Evolutionary conservation across 2,797 vertebrate species (phyloP).

Genomic region (Poecile montanus): DNA sequence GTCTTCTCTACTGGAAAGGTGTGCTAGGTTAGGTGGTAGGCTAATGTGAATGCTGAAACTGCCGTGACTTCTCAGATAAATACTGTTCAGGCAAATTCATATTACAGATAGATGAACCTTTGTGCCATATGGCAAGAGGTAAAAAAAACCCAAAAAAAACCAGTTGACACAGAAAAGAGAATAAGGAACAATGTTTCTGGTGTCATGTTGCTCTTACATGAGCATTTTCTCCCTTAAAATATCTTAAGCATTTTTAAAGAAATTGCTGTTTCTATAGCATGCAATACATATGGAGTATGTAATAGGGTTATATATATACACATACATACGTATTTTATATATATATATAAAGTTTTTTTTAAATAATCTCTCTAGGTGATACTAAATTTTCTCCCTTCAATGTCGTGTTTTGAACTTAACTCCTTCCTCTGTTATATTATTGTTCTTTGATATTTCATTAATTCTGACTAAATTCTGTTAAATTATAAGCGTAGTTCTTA

Average conservation of each 20-base stretch:
- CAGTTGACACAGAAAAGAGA: neutral
- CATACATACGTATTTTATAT: neutral
- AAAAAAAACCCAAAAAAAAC: neutral
- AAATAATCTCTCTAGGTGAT: neutral
- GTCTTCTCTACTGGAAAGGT: neutral
- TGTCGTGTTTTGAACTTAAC: neutral
- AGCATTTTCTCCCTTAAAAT: neutral
- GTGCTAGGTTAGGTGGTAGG: neutral
- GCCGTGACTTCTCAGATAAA: neutral
- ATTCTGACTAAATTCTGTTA: conserved; percentile 48
- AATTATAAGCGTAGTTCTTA: conserved; percentile 21
- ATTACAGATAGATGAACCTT: neutral
- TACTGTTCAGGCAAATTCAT: neutral
- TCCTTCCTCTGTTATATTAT: neutral
- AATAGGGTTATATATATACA: neutral
- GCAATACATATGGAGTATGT: neutral
- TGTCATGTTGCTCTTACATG: neutral
- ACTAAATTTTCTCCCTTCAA: neutral
- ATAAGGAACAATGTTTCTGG: neutral
- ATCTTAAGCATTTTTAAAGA: neutral
- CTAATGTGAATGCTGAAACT: neutral
- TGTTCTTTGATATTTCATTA: conserved; percentile 16
- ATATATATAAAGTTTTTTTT: neutral
- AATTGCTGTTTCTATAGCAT: neutral
- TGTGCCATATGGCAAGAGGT: neutral